Conservation (phyloP, 2,888 invertebrate genomes). For the Drosophila picticornis region DNA sequence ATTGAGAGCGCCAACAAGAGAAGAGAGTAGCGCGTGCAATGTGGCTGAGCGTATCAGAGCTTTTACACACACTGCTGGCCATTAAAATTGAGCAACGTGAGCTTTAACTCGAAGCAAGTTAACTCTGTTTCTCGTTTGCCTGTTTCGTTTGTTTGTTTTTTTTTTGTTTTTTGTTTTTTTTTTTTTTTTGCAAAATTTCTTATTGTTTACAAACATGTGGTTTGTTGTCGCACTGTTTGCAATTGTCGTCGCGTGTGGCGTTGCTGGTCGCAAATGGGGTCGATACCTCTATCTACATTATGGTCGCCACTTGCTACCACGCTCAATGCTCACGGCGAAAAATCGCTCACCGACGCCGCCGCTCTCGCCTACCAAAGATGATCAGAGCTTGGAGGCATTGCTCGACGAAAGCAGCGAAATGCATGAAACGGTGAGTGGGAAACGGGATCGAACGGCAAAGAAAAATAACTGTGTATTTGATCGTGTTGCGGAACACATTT, state of each 20-base stretch:
- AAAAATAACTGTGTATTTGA: not conserved
- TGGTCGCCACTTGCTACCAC: slow-evolving; percentile 82
- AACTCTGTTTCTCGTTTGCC: not conserved
- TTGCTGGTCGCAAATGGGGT: slow-evolving; percentile 83
- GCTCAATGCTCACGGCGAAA: slow-evolving; percentile 76
- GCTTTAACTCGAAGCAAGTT: slow-evolving; percentile 31
- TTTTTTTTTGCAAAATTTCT: not conserved
- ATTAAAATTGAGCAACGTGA: slow-evolving; percentile 37
- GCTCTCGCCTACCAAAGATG: slow-evolving; percentile 81
- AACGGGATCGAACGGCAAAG: not conserved
- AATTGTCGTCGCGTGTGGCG: slow-evolving; percentile 65
- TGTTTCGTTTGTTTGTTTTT: slow-evolving; percentile 3
- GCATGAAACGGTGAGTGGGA: slow-evolving; percentile 84
- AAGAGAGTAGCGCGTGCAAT: slow-evolving; percentile 44
- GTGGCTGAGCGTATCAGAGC: slow-evolving; percentile 53
- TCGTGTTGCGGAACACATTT: not conserved
- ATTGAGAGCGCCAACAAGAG: slow-evolving; percentile 3
- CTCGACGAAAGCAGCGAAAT: slow-evolving; percentile 84
- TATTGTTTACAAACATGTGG: slow-evolving; percentile 80
- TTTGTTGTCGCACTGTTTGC: slow-evolving; percentile 74
- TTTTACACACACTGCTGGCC: slow-evolving; percentile 57
- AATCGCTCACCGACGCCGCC: slow-evolving; percentile 84
- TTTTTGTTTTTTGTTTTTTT: not conserved
- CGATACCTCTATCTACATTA: slow-evolving; percentile 83
- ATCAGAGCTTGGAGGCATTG: slow-evolving; percentile 83